phyloP scores from a whole-genome alignment of 1,140 invertebrate species.

The Brachionus asplanchnoidis region DNA sequence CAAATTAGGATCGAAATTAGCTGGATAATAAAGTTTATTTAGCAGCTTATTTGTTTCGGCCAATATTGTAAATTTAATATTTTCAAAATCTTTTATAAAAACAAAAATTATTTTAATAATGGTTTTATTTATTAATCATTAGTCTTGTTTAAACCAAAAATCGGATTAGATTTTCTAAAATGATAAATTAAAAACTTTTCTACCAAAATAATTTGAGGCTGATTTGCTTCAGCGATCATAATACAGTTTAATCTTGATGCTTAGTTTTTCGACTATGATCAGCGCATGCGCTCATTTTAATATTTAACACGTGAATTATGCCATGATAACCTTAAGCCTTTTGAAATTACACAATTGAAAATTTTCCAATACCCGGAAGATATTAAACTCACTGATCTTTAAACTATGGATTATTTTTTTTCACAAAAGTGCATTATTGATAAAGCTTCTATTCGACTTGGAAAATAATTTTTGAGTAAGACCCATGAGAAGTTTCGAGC shows the following conservation, averaged over 20 bases:
- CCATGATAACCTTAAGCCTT: background rate
- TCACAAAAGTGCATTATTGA: too few relatives aligned
- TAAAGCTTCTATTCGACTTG: too few relatives aligned
- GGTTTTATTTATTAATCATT: conserved; percentile 32
- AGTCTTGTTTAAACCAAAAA: background rate
- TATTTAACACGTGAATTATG: conserved; percentile 13
- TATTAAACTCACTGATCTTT: background rate
- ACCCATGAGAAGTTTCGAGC: too few relatives aligned
- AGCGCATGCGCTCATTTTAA: background rate
- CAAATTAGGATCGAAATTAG: background rate
- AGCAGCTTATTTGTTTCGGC: conserved; percentile 3
- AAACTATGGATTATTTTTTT: background rate
- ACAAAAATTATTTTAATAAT: conserved; percentile 31
- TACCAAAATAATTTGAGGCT: background rate
- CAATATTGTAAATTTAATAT: background rate
- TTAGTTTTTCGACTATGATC: too few relatives aligned
- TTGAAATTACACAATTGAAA: background rate
- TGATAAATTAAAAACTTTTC: background rate
- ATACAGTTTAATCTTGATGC: background rate
- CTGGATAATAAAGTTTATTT: conserved; percentile 7
- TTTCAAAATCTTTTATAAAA: background rate
- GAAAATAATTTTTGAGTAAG: too few relatives aligned
- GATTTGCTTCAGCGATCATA: background rate
- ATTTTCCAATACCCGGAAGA: background rate
- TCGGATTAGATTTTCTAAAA: background rate